These are phyloP conservation scores for Pantherophis guttatus DNA, from an alignment of 2,113 vertebrate genomes.

Conservation along the genomic window DNA sequence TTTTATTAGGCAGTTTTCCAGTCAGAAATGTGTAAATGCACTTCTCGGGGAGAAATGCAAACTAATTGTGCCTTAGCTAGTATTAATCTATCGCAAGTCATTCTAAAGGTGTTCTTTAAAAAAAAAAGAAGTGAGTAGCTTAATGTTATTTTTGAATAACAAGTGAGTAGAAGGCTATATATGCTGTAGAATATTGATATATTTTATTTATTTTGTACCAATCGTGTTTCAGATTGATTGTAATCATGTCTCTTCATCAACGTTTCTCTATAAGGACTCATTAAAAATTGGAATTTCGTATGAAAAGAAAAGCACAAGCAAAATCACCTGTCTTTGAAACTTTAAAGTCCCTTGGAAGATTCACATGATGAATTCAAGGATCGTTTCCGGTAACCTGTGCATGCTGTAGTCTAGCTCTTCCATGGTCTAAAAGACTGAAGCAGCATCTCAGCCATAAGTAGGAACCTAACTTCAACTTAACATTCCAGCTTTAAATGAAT, in stretches of 20 bases:
- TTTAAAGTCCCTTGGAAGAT: background rate
- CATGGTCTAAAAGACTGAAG: background rate
- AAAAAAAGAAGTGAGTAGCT: background rate
- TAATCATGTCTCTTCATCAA: background rate
- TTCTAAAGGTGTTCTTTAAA: background rate
- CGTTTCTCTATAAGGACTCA: background rate
- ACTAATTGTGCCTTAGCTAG: background rate
- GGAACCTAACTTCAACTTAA: background rate
- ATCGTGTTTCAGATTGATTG: slow-evolving; percentile 2
- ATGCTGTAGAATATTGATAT: background rate
- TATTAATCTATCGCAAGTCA: background rate
- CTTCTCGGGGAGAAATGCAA: background rate
- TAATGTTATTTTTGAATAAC: background rate
- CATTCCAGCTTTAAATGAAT: background rate
- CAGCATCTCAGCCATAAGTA: background rate
- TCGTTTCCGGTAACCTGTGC: background rate
- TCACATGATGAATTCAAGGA: background rate
- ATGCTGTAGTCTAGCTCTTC: background rate
- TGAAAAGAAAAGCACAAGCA: background rate
- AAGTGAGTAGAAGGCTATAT: slow-evolving; percentile 1
- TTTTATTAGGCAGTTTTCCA: background rate
- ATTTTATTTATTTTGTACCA: slow-evolving; percentile 2
- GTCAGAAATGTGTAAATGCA: background rate
- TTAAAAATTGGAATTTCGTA: slow-evolving; percentile 13
- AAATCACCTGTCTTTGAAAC: background rate